phyloP scores from a whole-genome alignment of 1,140 invertebrate genomes.

The Ceratina calcarata region DNA sequence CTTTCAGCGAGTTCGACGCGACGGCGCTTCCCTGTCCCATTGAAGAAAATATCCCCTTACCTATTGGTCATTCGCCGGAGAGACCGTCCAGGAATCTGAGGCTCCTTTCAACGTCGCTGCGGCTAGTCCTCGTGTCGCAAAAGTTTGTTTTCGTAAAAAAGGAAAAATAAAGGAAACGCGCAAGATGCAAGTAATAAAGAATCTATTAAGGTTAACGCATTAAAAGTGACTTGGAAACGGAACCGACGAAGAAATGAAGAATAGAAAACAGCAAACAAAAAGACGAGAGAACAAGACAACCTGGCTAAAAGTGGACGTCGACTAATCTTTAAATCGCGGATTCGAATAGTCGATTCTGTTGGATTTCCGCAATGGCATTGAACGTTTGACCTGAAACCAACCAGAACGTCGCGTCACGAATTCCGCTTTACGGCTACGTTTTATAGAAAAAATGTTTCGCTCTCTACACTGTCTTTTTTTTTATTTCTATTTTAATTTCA shows the following conservation, averaged over 20 bases:
- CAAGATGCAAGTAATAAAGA: background rate
- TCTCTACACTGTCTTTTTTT: background rate
- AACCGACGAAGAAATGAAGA: background rate
- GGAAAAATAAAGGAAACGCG: background rate
- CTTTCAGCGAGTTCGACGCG: background rate
- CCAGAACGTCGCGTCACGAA: background rate
- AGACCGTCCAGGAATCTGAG: background rate
- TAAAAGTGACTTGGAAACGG: background rate
- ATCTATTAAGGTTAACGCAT: background rate
- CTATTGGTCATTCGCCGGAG: conserved; percentile 1
- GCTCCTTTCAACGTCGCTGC: background rate
- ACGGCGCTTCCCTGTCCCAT: conserved; percentile 1
- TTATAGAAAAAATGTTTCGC: background rate
- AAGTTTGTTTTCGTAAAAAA: background rate
- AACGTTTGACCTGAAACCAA: conserved; percentile 35
- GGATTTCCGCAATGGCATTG: conserved; percentile 9
- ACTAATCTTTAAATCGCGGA: conserved; percentile 17
- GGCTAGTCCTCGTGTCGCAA: background rate
- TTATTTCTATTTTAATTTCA: background rate
- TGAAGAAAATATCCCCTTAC: conserved; percentile 9
- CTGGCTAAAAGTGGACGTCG: background rate
- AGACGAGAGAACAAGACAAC: background rate
- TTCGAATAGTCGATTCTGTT: background rate
- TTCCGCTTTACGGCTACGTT: background rate
- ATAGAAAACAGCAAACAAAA: background rate